Base-by-base conservation (phyloP, 2,888 invertebrate species). In the Ornithoptera alexandrae region DNA sequence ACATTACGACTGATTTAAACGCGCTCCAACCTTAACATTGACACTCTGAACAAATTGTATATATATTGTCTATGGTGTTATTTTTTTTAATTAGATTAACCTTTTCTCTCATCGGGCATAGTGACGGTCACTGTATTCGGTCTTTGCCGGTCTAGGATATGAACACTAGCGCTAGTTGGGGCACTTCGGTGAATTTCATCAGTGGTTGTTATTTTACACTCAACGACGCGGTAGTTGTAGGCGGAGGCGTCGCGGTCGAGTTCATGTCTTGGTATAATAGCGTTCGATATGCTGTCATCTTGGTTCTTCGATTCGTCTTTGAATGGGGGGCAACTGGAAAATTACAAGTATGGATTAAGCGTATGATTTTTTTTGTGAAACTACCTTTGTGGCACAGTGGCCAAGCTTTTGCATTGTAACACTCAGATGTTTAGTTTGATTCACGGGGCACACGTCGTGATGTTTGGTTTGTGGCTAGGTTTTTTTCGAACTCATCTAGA, bases 61-160 rank as follows among this genome's bases (percentile, higher is more conserved):
- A 50, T 67, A 61, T 68, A 64, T 68, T 67, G 67, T 70, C 67
- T 70, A 67, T 70, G 58, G 67, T 46, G 56, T 63, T 30, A 30
- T 67, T 17, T 66, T 62, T 70, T 73, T 68, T 46, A 46, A 67
- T 69, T 67, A 50, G 56, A 30, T 87, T 92, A 92, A 76, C 93
- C 93, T 75, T 93, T 94, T 62, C 93, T 93, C 75, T 94, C 94
- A 68, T 93, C 85, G 0, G 94, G 94, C 84, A 94, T 89, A 72
- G 93, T 89, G 79, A 94, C 94, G 30, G 94, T 94, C 72, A 94
- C 94, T 39, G 94, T 93, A 75, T 93, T 91, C 58, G 91, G 89
- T 79, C 84, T 81, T 58, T 80, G 83, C 76, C 75, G 81, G 24
- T 85, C 83, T 72, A 81, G 80, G 77, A 77, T 75, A 73, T 82